Base-by-base conservation (phyloP, 2,888 invertebrate genomes). In the Epiblema foenella region DNA sequence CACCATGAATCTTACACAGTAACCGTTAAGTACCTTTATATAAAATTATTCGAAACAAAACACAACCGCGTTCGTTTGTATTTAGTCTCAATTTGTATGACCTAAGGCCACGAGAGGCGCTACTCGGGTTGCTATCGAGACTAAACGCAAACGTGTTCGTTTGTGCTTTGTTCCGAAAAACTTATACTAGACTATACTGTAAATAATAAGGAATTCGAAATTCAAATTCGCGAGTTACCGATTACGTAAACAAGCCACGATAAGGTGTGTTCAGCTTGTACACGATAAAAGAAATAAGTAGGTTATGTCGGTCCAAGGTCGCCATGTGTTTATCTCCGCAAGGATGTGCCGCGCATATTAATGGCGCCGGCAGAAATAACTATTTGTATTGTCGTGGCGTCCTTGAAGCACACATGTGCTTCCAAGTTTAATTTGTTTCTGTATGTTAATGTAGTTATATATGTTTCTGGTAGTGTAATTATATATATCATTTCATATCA, bases 241-340 rank as follows among this genome's bases (percentile, higher is more conserved):
- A n/a, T 46, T 4, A 46, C 7, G 46, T 8, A n/a, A 46, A 46
- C 8, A 46, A 7, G 46, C 7, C 46, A 46, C 4, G 46, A 46
- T 46, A 46, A 46, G 46, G 15, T 46, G 56, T 56, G 37, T 37
- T 37, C 52, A 63, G 51, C 12, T 51, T 63, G 33, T n/a, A 9
- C 29, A 33, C 15, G 62, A 52, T 63, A 37, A 52, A 63, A 20
- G 15, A 52, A 37, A 49, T 63, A 52, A 60, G 46, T 60, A 46
- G 63, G 63, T 52, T 20, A 63, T 63, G 63, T 63, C 37, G 12
- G 11, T 1, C 33, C 63, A 63, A 63, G 63, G 63, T 20, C 52
- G 15, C 37, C 18, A 57, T 17, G 0, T 51, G 33, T 52, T 52
- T 63, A 63, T 52, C 63, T 52, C 37, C 8, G 29, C 12, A 29